These are phyloP conservation scores for Monopterus albus DNA, from an alignment of 2,113 vertebrate species.

Conservation along the genomic window DNA sequence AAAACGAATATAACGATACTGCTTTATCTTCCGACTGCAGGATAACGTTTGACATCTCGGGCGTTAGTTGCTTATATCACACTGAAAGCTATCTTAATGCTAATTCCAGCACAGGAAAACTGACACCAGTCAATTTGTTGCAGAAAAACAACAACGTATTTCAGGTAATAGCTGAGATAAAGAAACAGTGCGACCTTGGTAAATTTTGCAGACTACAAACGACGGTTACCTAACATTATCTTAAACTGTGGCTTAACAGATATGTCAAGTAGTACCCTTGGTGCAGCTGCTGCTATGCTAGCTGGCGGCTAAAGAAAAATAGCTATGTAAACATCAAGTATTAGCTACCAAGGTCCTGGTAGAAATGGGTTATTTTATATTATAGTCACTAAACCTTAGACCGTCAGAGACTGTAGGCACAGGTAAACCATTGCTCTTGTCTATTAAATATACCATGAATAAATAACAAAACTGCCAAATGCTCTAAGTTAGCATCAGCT, in stretches of 20 bases:
- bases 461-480: not conserved
- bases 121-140: slow-evolving; percentile 11
- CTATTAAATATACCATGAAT: not conserved
- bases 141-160: slow-evolving; percentile 25
- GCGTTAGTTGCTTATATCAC: not conserved
- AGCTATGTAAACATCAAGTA: slow-evolving; percentile 65
- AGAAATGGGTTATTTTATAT: not conserved
- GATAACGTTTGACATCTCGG: slow-evolving; percentile 6
- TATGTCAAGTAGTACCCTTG: not conserved
- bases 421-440: fast-evolving
- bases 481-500: slow-evolving; percentile 26
- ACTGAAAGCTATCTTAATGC: slow-evolving; percentile 34
- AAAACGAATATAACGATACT: fast-evolving
- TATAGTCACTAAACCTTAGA: no score
- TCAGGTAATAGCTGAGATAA: not conserved
- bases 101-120: slow-evolving; percentile 41
- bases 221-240: not conserved
- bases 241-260: not conserved
- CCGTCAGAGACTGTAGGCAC: not conserved
- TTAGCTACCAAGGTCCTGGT: not conserved
- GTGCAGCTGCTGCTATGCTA: slow-evolving; percentile 41
- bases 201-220: no score
- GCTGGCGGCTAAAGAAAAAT: slow-evolving; percentile 32
- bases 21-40: no score
- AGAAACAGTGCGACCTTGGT: fast-evolving